A percentile compares a stretch with the other conserved stretches of the same genome.
These are phyloP conservation scores for Nebria salina DNA, from an alignment of 2,888 invertebrate species.

Conservation along the genomic window DNA sequence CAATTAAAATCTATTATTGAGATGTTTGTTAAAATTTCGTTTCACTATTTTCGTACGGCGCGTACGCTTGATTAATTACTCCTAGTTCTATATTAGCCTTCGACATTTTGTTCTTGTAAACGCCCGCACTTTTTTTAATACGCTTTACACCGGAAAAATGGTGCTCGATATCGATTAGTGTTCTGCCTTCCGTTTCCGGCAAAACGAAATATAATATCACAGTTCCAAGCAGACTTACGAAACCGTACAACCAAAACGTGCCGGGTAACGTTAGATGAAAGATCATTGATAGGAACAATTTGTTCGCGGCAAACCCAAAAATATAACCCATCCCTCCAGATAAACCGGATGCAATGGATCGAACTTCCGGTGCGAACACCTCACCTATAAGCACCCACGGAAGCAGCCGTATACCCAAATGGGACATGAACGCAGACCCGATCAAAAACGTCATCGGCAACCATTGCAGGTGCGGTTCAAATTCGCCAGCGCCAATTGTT, in stretches of 20 bases:
- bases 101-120: conserved; percentile 52
- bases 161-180: conserved; percentile 74
- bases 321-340: conserved; percentile 79
- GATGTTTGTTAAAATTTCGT: conserved; percentile 26
- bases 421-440: conserved; percentile 74
- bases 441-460: conserved; percentile 74
- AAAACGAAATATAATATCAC: conserved; percentile 73
- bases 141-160: conserved; percentile 72
- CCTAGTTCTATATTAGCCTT: conserved; percentile 43
- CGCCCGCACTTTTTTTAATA: conserved; percentile 64
- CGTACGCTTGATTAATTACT: conserved; percentile 49
- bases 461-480: conserved; percentile 63
- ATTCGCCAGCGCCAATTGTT: conserved; percentile 11
- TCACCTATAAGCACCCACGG: conserved; percentile 87
- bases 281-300: conserved; percentile 75
- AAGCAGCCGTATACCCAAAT: conserved; percentile 74
- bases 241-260: conserved; percentile 76
- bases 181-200: conserved; percentile 86
- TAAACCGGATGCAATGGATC: conserved; percentile 77
- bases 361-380: conserved; percentile 74
- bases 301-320: conserved; percentile 79
- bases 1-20: background rate
- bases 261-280: conserved; percentile 72
- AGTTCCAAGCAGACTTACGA: conserved; percentile 72
- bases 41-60: conserved; percentile 33